Evolutionary conservation across 1,140 invertebrate species (phyloP).

Genomic region (Drosophila pectinifera): DNA sequence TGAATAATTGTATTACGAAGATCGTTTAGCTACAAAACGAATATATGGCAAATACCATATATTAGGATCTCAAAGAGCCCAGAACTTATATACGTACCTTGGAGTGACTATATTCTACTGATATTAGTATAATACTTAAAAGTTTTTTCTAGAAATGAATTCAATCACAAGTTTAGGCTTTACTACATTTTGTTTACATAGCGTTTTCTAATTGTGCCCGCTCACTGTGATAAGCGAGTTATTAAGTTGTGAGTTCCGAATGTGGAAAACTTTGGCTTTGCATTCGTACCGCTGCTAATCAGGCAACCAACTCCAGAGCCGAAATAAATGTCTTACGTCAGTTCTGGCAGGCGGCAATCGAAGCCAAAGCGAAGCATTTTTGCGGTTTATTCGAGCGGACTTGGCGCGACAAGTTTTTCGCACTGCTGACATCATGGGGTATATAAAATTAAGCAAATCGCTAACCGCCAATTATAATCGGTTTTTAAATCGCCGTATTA

Average conservation of each 20-base stretch:
- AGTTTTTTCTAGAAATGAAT: not conserved
- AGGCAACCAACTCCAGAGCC: conserved; percentile 53
- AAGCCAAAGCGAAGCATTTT: conserved; percentile 42
- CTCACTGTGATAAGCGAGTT: conserved; percentile 42
- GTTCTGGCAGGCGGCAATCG: conserved; percentile 70
- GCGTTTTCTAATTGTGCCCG: conserved; percentile 36
- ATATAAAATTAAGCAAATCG: conserved; percentile 47
- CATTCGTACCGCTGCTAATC: conserved; percentile 32
- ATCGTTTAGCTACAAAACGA: too few species aligned
- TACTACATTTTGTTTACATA: conserved; percentile 15
- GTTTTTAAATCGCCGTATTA: conserved; percentile 32
- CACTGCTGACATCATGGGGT: conserved; percentile 75
- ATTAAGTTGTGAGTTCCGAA: conserved; percentile 9
- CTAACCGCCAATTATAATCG: conserved; percentile 36
- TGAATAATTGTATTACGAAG: too few species aligned
- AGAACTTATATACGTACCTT: too few species aligned
- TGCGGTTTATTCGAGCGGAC: conserved; percentile 54
- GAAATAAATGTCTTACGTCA: conserved; percentile 81
- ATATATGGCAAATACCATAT: too few species aligned
- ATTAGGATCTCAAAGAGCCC: too few species aligned
- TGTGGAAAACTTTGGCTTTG: conserved; percentile 44
- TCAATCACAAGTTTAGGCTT: not conserved
- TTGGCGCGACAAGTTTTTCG: conserved; percentile 73
- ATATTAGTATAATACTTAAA: too few species aligned
- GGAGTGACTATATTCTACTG: too few species aligned